Conservation (phyloP, 2,888 invertebrate species). For the Agrypnus murinus region DNA sequence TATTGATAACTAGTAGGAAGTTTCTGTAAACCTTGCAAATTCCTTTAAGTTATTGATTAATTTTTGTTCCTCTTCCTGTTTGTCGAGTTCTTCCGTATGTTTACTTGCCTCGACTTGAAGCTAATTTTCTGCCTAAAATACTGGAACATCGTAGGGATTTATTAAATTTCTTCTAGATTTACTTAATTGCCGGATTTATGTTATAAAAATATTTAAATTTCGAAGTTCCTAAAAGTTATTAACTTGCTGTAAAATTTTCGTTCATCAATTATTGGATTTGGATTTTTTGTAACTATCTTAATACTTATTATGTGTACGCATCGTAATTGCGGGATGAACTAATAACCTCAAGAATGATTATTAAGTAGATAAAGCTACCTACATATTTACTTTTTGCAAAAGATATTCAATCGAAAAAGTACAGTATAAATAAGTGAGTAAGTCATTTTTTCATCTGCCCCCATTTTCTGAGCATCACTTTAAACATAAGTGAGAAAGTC, state of each 20-base stretch:
- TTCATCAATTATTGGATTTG: neutral
- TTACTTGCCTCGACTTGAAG: conserved; percentile 3
- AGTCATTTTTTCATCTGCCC: too few species aligned
- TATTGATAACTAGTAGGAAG: conserved; percentile 16
- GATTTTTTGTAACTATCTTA: neutral
- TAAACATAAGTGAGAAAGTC: too few species aligned
- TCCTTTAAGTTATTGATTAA: conserved; percentile 29
- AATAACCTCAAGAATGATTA: too few species aligned
- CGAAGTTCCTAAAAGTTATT: neutral
- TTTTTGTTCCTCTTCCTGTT: conserved; percentile 17
- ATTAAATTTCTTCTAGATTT: conserved; percentile 14
- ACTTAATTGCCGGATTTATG: neutral
- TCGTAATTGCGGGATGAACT: too few species aligned
- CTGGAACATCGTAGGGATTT: conserved; percentile 10
- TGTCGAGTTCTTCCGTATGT: conserved; percentile 16
- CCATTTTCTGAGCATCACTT: too few species aligned
- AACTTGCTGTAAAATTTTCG: neutral
- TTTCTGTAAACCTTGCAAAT: neutral
- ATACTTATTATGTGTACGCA: too few species aligned
- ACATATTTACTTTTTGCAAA: too few species aligned
- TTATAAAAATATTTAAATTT: neutral
- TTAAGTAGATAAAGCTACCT: too few species aligned
- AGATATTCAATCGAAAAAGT: too few species aligned
- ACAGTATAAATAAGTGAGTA: too few species aligned
- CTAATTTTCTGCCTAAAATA: conserved; percentile 19